These are phyloP conservation scores for Coendou prehensilis DNA, from an alignment of 2,797 vertebrate species.

Conservation along the genomic window DNA sequence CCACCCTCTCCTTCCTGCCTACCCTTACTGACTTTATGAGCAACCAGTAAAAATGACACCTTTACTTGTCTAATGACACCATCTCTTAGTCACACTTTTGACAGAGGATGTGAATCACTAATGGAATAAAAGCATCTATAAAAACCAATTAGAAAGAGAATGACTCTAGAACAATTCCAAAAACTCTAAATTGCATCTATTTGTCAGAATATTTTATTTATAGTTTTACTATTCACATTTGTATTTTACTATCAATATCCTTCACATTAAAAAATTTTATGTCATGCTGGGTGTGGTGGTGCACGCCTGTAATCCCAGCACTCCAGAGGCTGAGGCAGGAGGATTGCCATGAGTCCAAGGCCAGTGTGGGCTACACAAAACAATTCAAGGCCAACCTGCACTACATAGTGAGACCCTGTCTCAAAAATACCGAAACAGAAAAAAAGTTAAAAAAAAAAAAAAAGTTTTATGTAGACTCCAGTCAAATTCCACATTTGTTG, in stretches of 20 bases:
- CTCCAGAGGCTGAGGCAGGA: background rate
- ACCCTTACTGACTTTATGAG: background rate
- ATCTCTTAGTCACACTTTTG: background rate
- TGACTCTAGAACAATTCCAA: constrained; percentile 10
- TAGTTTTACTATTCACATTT: constrained; percentile 58
- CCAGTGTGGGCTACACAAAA: background rate
- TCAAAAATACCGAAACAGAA: no score
- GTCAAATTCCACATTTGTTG: constrained; percentile 34
- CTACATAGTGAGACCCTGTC: background rate
- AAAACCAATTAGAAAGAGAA: constrained; percentile 24
- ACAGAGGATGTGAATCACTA: background rate
- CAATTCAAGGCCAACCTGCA: background rate
- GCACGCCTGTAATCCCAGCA: background rate
- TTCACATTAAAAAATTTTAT: constrained; percentile 52
- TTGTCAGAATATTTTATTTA: constrained; percentile 28
- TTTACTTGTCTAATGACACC: background rate
- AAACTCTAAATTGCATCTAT: constrained; percentile 37
- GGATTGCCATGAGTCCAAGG: background rate
- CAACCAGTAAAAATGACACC: background rate
- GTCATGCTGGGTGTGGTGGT: background rate
- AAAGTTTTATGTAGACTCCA: background rate
- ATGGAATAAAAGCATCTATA: constrained; percentile 11
- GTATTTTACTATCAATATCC: constrained; percentile 48
- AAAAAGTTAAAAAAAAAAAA: background rate
- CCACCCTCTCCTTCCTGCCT: background rate